phyloP scores from a whole-genome alignment of 2,113 vertebrate species.

The Takifugu bimaculatus region DNA sequence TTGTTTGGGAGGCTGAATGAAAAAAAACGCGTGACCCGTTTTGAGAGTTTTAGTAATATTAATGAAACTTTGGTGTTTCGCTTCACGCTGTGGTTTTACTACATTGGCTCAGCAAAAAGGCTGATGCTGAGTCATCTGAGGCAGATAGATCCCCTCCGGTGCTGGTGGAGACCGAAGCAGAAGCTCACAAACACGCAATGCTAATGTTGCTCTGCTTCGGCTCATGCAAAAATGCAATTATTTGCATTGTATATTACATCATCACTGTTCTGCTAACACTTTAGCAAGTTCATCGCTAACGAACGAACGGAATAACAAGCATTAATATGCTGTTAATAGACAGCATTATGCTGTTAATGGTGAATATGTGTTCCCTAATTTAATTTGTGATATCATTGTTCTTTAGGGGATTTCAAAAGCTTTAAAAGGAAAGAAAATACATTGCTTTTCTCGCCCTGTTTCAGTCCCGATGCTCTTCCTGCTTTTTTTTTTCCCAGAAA shows the following conservation, averaged over 20 bases:
- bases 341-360: no score
- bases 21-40: no score
- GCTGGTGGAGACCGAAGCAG: neutral
- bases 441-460: constrained; percentile 6
- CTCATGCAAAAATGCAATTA: no score
- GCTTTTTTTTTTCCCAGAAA: constrained; percentile 21
- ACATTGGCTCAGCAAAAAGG: neutral
- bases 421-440: no score
- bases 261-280: no score
- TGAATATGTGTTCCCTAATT: neutral
- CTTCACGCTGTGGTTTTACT: neutral
- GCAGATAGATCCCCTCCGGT: neutral
- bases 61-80: neutral
- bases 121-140: neutral
- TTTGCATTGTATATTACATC: no score
- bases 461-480: constrained; percentile 8
- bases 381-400: no score
- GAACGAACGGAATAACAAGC: no score
- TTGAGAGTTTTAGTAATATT: neutral
- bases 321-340: no score
- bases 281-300: no score
- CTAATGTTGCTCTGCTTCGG: neutral
- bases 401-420: no score
- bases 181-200: neutral
- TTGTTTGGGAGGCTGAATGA: no score